phyloP scores from a whole-genome alignment of 2,888 invertebrate species.

The Atrina japonica region DNA sequence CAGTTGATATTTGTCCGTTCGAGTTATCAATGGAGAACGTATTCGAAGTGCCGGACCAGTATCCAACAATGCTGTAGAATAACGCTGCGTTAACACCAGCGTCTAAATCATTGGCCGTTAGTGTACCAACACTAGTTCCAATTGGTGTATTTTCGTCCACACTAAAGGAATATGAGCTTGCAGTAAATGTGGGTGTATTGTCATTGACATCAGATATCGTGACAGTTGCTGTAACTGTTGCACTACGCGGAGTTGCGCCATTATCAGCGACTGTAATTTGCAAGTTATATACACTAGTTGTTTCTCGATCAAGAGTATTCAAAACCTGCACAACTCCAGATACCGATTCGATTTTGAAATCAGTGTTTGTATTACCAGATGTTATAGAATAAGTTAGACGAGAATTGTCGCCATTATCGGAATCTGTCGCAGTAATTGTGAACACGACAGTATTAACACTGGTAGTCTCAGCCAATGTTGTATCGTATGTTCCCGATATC shows the following conservation, averaged over 20 bases:
- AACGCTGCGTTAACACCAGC: slow-evolving; percentile 60
- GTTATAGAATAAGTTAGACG: slow-evolving; percentile 61
- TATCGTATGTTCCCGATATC: slow-evolving; percentile 58
- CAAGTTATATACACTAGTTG: slow-evolving; percentile 58
- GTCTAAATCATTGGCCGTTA: slow-evolving; percentile 67
- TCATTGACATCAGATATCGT: slow-evolving; percentile 70
- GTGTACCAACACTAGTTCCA: slow-evolving; percentile 52
- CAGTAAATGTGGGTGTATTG: slow-evolving; percentile 63
- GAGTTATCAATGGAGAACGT: slow-evolving; percentile 55
- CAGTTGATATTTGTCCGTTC: slow-evolving; percentile 56
- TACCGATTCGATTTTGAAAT: slow-evolving; percentile 56
- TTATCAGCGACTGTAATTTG: slow-evolving; percentile 56
- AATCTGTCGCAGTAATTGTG: slow-evolving; percentile 64
- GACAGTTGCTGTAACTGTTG: slow-evolving; percentile 56
- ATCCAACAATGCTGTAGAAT: slow-evolving; percentile 49
- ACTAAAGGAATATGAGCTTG: slow-evolving; percentile 56
- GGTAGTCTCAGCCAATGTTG: slow-evolving; percentile 60
- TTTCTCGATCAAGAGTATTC: slow-evolving; percentile 68
- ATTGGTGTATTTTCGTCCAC: slow-evolving; percentile 64
- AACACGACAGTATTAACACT: slow-evolving; percentile 57
- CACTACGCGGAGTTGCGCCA: slow-evolving; percentile 49
- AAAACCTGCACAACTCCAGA: slow-evolving; percentile 62
- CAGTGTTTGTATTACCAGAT: slow-evolving; percentile 62
- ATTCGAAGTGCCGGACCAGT: slow-evolving; percentile 49
- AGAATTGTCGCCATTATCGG: slow-evolving; percentile 61